Conservation (phyloP, 2,888 invertebrate genomes). For the Diaphora mendica region DNA sequence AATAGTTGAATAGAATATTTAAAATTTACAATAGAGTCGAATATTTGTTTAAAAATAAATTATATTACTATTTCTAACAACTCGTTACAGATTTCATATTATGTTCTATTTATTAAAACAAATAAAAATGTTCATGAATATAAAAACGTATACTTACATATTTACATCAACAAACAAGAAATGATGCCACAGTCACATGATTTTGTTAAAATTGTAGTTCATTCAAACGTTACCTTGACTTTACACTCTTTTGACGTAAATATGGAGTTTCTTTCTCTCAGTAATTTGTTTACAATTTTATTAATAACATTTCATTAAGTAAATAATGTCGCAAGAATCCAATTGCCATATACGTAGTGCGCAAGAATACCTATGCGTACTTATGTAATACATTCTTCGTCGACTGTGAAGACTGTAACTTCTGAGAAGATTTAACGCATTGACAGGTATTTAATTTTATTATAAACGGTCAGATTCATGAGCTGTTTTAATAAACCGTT, state of each 20-base stretch:
- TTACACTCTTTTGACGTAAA: background rate
- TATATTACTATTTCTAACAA: background rate
- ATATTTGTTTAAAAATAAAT: background rate
- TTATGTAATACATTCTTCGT: background rate
- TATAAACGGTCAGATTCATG: background rate
- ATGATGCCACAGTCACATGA: background rate
- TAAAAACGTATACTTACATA: no score
- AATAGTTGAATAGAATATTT: background rate
- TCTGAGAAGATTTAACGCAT: background rate
- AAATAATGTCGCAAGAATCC: background rate
- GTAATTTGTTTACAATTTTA: background rate
- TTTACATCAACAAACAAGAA: background rate
- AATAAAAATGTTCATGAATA: background rate
- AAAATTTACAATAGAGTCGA: background rate
- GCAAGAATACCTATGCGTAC: no score
- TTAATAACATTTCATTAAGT: background rate
- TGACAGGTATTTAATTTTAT: background rate
- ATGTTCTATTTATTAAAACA: background rate
- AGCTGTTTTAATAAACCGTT: no score
- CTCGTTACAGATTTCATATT: background rate
- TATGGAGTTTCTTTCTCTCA: background rate
- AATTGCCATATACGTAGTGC: background rate
- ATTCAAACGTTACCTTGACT: background rate
- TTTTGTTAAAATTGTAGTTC: background rate
- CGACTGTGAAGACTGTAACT: background rate